Conservation (phyloP, 2,113 vertebrate species). For the Syrmaticus mikado region DNA sequence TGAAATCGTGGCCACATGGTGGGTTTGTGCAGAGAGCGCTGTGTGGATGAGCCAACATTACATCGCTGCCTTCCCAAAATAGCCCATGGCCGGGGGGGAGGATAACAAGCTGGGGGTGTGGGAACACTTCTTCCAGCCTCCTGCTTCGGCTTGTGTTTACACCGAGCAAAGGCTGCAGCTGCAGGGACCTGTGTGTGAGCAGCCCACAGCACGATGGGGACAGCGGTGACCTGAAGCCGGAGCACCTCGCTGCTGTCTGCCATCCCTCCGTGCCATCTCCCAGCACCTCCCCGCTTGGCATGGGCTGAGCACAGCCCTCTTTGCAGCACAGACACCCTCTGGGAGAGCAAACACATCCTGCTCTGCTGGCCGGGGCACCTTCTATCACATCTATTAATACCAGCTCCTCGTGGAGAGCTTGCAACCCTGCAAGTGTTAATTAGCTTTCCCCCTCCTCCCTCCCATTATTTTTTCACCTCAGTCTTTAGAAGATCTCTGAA, state of each 20-base stretch:
- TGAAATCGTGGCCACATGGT: accelerated
- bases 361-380: neutral
- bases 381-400: neutral
- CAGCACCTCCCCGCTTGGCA: accelerated
- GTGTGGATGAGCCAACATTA: neutral
- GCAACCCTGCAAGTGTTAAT: constrained; percentile 53
- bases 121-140: neutral
- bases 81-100: neutral
- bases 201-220: accelerated
- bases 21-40: neutral
- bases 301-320: neutral
- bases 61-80: neutral
- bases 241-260: neutral
- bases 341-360: neutral
- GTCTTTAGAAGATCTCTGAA: constrained; percentile 62
- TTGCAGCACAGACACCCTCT: neutral
- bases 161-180: neutral
- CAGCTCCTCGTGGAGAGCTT: neutral
- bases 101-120: neutral
- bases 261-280: accelerated
- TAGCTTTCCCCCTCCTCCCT: constrained; percentile 44
- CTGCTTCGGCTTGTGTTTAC: accelerated
- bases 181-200: neutral
- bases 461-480: constrained; percentile 32
- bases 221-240: neutral